These are phyloP conservation scores for Agrilus biguttatus DNA, from an alignment of 2,888 invertebrate species.

Conservation along the genomic window DNA sequence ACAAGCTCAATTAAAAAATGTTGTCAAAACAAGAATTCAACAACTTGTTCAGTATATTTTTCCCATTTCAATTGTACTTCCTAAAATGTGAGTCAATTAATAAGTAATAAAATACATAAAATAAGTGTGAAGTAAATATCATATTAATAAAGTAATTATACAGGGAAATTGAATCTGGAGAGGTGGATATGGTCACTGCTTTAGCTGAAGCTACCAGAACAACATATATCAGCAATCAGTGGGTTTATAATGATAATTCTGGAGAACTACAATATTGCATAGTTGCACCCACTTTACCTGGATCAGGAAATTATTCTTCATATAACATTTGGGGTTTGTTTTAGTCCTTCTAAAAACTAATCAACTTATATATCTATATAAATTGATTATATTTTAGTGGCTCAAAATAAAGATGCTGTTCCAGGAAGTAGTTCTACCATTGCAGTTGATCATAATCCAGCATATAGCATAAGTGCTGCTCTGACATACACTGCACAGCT, in stretches of 20 bases:
- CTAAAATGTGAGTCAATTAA: constrained; percentile 30
- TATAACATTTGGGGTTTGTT: constrained; percentile 61
- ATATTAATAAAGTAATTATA: background rate
- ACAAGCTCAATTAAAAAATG: constrained; percentile 40
- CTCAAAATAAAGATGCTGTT: constrained; percentile 38
- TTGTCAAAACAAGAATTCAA: constrained; percentile 40
- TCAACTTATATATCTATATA: background rate
- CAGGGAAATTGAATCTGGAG: constrained; percentile 21
- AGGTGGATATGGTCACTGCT: constrained; percentile 24
- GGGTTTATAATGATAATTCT: constrained; percentile 59
- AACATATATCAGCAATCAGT: constrained; percentile 63
- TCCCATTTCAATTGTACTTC: constrained; percentile 43
- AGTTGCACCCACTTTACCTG: constrained; percentile 70
- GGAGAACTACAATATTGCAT: constrained; percentile 60
- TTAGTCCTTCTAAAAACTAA: background rate
- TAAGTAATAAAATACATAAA: too few species aligned
- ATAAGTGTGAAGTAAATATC: too few species aligned
- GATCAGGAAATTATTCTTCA: constrained; percentile 70
- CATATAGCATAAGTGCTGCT: constrained; percentile 64
- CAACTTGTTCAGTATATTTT: constrained; percentile 55
- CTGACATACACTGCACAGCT: constrained; percentile 78
- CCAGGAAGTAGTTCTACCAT: constrained; percentile 35
- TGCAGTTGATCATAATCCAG: constrained; percentile 48
- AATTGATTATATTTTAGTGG: constrained; percentile 28
- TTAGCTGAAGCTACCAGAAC: constrained; percentile 61